Conservation (phyloP, 2,888 invertebrate species). For the Teleiodes luculella region DNA sequence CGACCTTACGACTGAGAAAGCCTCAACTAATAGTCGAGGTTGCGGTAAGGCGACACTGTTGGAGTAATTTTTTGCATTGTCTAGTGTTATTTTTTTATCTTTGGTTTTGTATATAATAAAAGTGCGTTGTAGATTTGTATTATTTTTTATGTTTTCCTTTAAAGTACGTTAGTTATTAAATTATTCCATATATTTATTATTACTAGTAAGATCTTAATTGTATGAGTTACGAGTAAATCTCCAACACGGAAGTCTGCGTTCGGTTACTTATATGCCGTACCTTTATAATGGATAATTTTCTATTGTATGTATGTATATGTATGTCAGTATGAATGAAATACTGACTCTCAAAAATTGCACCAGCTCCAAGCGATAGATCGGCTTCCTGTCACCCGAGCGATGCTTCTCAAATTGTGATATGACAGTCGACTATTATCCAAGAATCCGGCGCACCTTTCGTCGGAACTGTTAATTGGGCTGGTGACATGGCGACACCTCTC, state of each 20-base stretch:
- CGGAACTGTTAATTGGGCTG: conserved; percentile 38
- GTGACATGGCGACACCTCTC: conserved; percentile 28
- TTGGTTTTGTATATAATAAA: too few relatives aligned
- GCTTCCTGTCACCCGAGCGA: conserved; percentile 53
- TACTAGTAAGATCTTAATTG: too few relatives aligned
- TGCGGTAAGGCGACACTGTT: neutral
- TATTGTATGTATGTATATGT: too few relatives aligned
- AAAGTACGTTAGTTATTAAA: too few relatives aligned
- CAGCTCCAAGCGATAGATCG: conserved; percentile 26
- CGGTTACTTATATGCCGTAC: too few relatives aligned
- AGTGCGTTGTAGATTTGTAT: too few relatives aligned
- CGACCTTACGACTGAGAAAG: conserved; percentile 23
- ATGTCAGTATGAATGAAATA: neutral
- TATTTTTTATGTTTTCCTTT: too few relatives aligned
- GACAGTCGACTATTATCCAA: conserved; percentile 41
- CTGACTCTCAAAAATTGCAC: neutral
- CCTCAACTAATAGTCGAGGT: neutral
- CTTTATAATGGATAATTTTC: too few relatives aligned
- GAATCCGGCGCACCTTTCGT: conserved; percentile 37
- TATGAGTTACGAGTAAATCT: too few relatives aligned
- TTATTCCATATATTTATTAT: too few relatives aligned
- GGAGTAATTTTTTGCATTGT: neutral
- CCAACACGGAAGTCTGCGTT: too few relatives aligned
- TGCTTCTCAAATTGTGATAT: conserved; percentile 40
- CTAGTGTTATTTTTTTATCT: neutral